Conservation (phyloP, 2,113 vertebrate genomes). For the Rhea pennata region DNA sequence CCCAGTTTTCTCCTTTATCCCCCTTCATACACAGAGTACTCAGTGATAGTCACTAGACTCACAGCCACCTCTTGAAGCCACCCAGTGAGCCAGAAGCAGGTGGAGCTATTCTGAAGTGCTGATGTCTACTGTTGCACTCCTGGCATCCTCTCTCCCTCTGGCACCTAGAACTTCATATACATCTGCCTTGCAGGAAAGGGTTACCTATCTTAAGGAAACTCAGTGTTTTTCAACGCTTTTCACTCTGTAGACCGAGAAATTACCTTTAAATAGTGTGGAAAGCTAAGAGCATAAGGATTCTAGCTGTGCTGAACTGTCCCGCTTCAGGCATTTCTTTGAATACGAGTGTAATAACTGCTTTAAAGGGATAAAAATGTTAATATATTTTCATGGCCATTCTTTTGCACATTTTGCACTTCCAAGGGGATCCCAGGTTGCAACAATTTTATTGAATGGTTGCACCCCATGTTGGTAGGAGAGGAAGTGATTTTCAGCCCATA, state of each 20-base stretch:
- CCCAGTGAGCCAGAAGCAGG: neutral
- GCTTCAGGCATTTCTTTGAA: neutral
- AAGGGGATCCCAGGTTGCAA: neutral
- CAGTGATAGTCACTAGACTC: slow-evolving; percentile 1
- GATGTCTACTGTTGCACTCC: neutral
- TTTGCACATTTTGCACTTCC: neutral
- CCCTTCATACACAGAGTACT: neutral
- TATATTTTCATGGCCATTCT: neutral
- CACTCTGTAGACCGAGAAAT: neutral
- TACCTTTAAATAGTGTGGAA: neutral
- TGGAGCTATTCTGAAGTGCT: neutral
- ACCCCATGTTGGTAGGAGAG: neutral
- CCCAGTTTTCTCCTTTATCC: neutral
- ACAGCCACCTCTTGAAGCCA: neutral
- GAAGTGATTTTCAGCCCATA: neutral
- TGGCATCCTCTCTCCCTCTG: neutral
- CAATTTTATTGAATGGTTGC: neutral
- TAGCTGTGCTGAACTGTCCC: neutral
- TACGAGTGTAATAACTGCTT: neutral
- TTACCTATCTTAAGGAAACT: neutral
- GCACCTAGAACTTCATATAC: neutral
- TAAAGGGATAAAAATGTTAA: neutral
- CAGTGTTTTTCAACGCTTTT: neutral
- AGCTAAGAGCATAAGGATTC: neutral
- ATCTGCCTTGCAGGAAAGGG: slow-evolving; percentile 3